phyloP scores from a whole-genome alignment of 2,797 vertebrate species.

The Notamacropus eugenii region DNA sequence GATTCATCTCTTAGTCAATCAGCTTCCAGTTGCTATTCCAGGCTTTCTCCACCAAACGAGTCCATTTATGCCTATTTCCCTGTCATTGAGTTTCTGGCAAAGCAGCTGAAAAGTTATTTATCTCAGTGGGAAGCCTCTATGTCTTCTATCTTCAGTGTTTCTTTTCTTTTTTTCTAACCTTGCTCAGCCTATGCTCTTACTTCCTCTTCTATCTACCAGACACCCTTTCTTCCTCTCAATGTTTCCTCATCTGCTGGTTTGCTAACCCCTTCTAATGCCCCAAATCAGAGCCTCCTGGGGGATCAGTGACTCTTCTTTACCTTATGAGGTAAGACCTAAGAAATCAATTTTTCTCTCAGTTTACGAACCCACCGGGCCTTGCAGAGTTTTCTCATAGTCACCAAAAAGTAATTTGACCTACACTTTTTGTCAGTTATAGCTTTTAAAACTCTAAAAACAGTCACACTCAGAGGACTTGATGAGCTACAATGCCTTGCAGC shows the following conservation, averaged over 20 bases:
- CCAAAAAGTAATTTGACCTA: not conserved
- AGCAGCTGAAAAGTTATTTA: not conserved
- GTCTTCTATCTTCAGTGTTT: not conserved
- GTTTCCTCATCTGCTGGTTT: not conserved
- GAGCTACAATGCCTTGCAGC: not conserved
- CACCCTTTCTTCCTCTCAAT: not conserved
- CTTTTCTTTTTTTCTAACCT: not conserved
- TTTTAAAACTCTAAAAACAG: not conserved
- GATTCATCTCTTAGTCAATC: not conserved
- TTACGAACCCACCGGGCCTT: not conserved
- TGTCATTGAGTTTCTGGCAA: not conserved
- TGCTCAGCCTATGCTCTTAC: not conserved
- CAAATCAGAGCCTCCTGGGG: not conserved
- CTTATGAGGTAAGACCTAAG: not conserved
- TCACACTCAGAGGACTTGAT: not conserved
- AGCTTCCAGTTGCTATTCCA: not conserved
- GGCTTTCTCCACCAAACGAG: not conserved
- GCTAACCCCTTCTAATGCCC: not conserved
- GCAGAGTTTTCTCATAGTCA: not conserved
- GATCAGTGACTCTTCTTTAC: not conserved
- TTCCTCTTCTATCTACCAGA: not conserved
- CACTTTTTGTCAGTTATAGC: not conserved
- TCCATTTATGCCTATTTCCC: not conserved
- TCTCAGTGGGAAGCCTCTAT: not conserved
- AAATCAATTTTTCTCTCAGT: not conserved